These are phyloP conservation scores for Liolophura sinensis DNA, from an alignment of 1,140 invertebrate genomes.

Conservation along the genomic window DNA sequence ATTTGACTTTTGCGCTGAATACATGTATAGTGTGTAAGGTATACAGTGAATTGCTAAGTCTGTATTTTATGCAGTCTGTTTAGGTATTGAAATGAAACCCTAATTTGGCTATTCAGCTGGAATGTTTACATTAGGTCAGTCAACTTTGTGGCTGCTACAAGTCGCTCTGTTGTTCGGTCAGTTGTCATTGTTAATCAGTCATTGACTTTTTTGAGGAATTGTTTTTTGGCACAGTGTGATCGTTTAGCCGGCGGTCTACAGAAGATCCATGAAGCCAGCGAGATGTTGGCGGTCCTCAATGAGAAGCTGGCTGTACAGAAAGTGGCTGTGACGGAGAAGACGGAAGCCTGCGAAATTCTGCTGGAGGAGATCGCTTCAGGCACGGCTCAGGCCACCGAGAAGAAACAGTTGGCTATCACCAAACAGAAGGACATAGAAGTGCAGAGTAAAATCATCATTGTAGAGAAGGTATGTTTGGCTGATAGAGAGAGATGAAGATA, in stretches of 20 bases:
- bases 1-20: too few relatives aligned
- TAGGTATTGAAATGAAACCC: too few relatives aligned
- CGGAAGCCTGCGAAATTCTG: constrained; percentile 73
- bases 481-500: too few relatives aligned
- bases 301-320: constrained; percentile 75
- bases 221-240: constrained; percentile 63
- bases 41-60: too few relatives aligned
- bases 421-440: constrained; percentile 80
- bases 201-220: background rate
- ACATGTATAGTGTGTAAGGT: too few relatives aligned
- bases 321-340: constrained; percentile 75
- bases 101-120: too few relatives aligned
- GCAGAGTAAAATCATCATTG: constrained; percentile 74
- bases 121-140: too few relatives aligned
- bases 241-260: constrained; percentile 71
- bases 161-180: too few relatives aligned
- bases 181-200: too few relatives aligned
- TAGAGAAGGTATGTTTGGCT: constrained; percentile 68
- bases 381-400: constrained; percentile 70
- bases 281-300: constrained; percentile 74
- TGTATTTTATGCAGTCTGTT: too few relatives aligned
- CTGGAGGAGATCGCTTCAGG: constrained; percentile 68
- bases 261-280: constrained; percentile 80
- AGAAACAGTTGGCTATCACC: constrained; percentile 75
- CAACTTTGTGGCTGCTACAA: too few relatives aligned